Percentiles rank a stretch among this genome's conserved stretches.
Evolutionary conservation across 2,797 vertebrate genomes (phyloP).

Genomic region (Chrosomus eos): DNA sequence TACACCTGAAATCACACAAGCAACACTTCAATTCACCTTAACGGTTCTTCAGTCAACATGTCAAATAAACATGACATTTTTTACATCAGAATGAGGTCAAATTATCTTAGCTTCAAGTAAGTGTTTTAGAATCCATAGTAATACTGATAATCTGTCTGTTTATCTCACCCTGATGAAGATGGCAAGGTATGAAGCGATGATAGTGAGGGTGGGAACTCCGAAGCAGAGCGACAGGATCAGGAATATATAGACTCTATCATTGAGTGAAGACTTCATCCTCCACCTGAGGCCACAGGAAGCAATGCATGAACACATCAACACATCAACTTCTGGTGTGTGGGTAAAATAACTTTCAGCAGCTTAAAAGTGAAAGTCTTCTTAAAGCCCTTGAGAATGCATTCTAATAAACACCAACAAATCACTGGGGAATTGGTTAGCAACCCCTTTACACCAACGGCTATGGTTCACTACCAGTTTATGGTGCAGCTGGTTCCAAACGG

Average conservation of each 20-base stretch:
- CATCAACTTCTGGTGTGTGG: not conserved
- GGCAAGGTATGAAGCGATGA: constrained; percentile 52
- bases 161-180: constrained; percentile 53
- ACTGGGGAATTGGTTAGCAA: not conserved
- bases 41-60: not conserved
- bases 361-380: not conserved
- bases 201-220: constrained; percentile 53
- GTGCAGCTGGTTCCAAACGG: constrained; percentile 72
- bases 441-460: not conserved
- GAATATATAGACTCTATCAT: constrained; percentile 64
- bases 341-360: not conserved
- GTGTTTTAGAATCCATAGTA: not conserved
- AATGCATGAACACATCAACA: not conserved
- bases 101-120: not conserved
- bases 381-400: not conserved
- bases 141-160: not conserved
- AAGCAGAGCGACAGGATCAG: constrained; percentile 67
- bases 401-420: not conserved
- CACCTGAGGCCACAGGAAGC: constrained; percentile 61
- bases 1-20: constrained; percentile 60
- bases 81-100: not conserved
- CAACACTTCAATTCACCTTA: not conserved
- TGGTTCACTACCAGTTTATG: constrained; percentile 65
- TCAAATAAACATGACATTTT: not conserved
- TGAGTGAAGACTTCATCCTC: constrained; percentile 62